A percentile compares a stretch with the other conserved stretches of the same genome.
phyloP scores from a whole-genome alignment of 2,113 vertebrate genomes.

The Corydoras sp. region DNA sequence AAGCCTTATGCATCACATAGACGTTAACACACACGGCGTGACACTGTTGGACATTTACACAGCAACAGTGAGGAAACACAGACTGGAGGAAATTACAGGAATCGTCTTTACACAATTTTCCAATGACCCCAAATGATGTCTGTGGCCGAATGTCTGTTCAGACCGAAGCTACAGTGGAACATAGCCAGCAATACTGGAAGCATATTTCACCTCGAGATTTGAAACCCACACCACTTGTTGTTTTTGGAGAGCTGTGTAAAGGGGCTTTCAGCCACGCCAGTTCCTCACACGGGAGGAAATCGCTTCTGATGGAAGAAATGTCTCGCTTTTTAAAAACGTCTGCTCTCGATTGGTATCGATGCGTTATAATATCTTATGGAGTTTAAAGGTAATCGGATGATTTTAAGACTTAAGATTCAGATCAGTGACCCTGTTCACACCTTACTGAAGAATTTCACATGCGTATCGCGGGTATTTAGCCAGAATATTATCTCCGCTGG shows the following conservation, averaged over 20 bases:
- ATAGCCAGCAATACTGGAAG: background rate
- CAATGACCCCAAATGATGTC: background rate
- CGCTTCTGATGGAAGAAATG: conserved; percentile 22
- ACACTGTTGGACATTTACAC: conserved; percentile 46
- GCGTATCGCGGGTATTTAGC: no score
- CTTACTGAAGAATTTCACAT: background rate
- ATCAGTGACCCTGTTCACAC: conserved; percentile 11
- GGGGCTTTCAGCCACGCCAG: background rate
- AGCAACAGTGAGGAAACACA: conserved; percentile 40
- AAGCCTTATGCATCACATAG: conserved; percentile 14
- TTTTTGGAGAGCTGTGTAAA: background rate
- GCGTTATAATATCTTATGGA: conserved; percentile 27
- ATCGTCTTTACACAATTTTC: background rate
- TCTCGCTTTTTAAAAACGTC: conserved; percentile 1
- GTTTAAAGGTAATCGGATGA: conserved; percentile 37
- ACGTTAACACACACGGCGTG: conserved; percentile 43
- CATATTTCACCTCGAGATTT: background rate
- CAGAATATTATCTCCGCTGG: no score
- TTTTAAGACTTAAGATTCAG: conserved; percentile 5
- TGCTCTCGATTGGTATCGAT: conserved; percentile 21
- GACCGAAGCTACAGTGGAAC: no score
- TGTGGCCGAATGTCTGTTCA: no score
- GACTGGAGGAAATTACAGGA: conserved; percentile 2
- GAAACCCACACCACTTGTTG: background rate
- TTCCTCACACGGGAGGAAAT: background rate